Conservation (phyloP, 2,888 invertebrate genomes). For the Hymenopus coronatus region DNA sequence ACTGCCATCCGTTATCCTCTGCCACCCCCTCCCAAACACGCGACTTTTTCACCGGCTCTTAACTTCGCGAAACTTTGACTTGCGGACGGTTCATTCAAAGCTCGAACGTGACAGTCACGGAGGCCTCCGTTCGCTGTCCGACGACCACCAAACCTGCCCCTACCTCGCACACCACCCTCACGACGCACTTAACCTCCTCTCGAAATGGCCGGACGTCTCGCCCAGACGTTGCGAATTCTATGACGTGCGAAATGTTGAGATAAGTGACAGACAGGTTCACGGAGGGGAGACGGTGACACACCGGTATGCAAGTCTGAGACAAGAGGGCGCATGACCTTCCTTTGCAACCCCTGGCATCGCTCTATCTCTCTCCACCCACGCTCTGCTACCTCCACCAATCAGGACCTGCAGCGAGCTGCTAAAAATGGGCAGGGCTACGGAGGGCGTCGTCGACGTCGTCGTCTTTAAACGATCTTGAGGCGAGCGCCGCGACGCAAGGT, state of each 20-base stretch:
- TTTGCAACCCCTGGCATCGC: background rate
- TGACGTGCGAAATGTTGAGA: conserved; percentile 1
- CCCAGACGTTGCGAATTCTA: conserved; percentile 1
- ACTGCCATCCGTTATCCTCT: conserved; percentile 25
- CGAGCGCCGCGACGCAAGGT: conserved; percentile 2
- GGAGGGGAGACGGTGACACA: background rate
- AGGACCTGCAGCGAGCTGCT: conserved; percentile 16
- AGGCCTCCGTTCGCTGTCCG: background rate
- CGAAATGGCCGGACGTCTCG: background rate
- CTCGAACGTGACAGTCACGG: background rate
- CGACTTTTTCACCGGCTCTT: conserved; percentile 7
- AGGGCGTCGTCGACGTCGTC: conserved; percentile 17
- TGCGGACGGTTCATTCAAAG: background rate
- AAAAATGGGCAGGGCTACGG: conserved; percentile 24
- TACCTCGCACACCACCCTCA: no score
- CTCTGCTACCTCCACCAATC: conserved; percentile 1
- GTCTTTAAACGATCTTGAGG: conserved; percentile 5
- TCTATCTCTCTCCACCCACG: conserved; percentile 15
- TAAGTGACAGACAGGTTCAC: background rate
- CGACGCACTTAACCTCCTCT: background rate
- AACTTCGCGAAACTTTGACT: background rate
- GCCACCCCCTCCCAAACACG: background rate
- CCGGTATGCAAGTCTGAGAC: conserved; percentile 1
- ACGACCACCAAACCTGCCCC: background rate
- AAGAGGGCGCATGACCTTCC: conserved; percentile 24